Base-by-base conservation (phyloP, 2,113 vertebrate species). In the Cromileptes altivelis region DNA sequence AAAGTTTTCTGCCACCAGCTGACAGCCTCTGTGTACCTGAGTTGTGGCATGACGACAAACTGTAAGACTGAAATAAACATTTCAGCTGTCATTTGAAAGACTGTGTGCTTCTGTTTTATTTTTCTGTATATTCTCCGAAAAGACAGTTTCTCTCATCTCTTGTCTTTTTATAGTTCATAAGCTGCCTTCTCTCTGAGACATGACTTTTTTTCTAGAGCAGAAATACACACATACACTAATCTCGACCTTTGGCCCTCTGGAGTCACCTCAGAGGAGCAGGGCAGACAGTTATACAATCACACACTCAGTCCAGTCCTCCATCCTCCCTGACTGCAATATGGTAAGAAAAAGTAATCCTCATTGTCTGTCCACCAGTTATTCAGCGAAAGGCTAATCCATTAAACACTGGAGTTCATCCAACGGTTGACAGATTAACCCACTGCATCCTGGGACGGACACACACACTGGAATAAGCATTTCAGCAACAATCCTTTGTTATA, bases 361-460 rank as follows among this genome's bases (percentile, higher is more conserved):
- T 85, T 79, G 74, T 83, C 82, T 60, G 70, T 85, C 67, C 65
- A 80, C 49, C 70, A 78, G 81, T 85, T 80, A 72, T 62, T 70
- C 62, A 84, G 49, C 4, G 50, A 88, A 88, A 90, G 57, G 78
- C 70, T 88, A 91, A 92, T 91, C 87, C 82, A 82, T 80, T 86
- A 85, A 89, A 88, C 71, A 53, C 78, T 69, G 63, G 70, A 80
- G 86, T 88, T 93, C 89, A 91, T 89, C 85, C 71, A 86, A 74
- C 6, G 53, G 86, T 77, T 86, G 78, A 86, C 56, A 87, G 90
- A 91, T 92, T 91, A 87, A 89, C 85, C 80, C 77, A 53, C 55
- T 78, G 75, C 81, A 86, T 78, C 68, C 70, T 74, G 61, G 33
- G 67, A 81, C 23, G 33, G 30, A 27, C 58, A 30, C 71, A 49